Base-by-base conservation (phyloP, 1,140 invertebrate genomes). In the Paramacrobiotus metropolitanus region DNA sequence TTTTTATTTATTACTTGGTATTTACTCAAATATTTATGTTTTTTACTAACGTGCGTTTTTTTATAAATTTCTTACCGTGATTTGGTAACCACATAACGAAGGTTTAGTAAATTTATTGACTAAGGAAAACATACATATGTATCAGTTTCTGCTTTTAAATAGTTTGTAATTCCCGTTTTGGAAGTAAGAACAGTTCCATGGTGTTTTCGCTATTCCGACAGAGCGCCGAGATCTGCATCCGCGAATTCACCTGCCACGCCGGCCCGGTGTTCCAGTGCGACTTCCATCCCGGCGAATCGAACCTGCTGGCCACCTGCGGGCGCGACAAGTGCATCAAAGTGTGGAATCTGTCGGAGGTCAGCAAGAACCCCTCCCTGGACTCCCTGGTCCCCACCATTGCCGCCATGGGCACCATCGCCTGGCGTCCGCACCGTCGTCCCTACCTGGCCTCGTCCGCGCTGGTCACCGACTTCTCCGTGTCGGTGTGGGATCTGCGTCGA, bases 231-330 rank as follows among this genome's bases (percentile, higher is more conserved):
- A 79, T 82, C 64, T 85, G 81, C 68, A 81, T 86, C 68, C 81
- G 83, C 66, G 84, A 90, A 72, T 94, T 91, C 73, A 87, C 89
- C 1, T 90, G 89, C 1, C 91, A 95, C 71, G 87, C 82, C 69
- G 91, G 88, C 0, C 90, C 91, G 1, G 86, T 93, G 65, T 95
- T 95, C 75, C 84, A 87, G 21, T 87, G 90, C 69, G 89, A 96
- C 74, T 97, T 91, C 90, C 92, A 97, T 77, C 88, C 91, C 1
- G 61, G 30, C 29, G 77, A 78, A 21, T 80, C 80, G 62, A 69
- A 70, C 34, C 88, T 85, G 83, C 74, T 97, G 1, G 91, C 90
- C 30, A 95, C 91, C 21, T 91, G 87, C 20, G 92, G 90, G 60
- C 73, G 92, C 60, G 91, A 96, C 72, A 92, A 88, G 74, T 87